Evolutionary conservation across 2,797 vertebrate genomes (phyloP).

Genomic region (Girardinus metallicus): DNA sequence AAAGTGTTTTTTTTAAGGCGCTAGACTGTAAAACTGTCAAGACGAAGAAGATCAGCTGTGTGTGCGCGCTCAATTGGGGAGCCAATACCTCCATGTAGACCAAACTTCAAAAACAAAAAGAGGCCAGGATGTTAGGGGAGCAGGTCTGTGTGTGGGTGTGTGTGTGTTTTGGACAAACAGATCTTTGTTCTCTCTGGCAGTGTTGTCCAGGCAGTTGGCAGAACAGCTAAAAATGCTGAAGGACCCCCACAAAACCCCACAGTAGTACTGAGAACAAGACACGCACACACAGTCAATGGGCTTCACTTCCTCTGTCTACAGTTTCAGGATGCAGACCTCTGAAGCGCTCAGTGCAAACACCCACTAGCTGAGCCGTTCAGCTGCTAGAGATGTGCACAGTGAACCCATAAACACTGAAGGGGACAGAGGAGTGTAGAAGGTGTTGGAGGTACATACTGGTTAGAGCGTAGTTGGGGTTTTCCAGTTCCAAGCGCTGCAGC

Average conservation of each 20-base stretch:
- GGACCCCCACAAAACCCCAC: slow-evolving; percentile 58
- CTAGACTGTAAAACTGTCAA: slow-evolving; percentile 48
- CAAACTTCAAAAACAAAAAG: slow-evolving; percentile 51
- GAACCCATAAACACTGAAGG: not conserved
- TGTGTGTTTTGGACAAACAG: slow-evolving; percentile 55
- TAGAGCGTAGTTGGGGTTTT: slow-evolving; percentile 96
- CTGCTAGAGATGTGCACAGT: not conserved
- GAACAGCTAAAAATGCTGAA: slow-evolving; percentile 54
- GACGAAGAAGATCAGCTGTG: slow-evolving; percentile 38
- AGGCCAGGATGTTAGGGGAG: slow-evolving; percentile 59
- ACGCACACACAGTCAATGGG: slow-evolving; percentile 32
- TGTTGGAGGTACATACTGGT: slow-evolving; percentile 86
- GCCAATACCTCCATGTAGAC: slow-evolving; percentile 48
- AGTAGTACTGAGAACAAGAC: slow-evolving; percentile 49
- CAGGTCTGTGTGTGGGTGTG: slow-evolving; percentile 17
- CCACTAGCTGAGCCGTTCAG: not conserved
- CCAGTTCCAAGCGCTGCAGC: slow-evolving; percentile 95
- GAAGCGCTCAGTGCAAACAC: slow-evolving; percentile 12
- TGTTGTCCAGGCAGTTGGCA: slow-evolving; percentile 67
- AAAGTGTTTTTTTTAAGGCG: slow-evolving; percentile 9
- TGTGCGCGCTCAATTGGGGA: slow-evolving; percentile 23
- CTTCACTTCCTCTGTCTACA: slow-evolving; percentile 49
- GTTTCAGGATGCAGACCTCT: slow-evolving; percentile 37
- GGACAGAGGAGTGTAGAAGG: not conserved
- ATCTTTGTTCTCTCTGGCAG: slow-evolving; percentile 64